Conservation (phyloP, 2,888 invertebrate species). For the Phengaris arion region DNA sequence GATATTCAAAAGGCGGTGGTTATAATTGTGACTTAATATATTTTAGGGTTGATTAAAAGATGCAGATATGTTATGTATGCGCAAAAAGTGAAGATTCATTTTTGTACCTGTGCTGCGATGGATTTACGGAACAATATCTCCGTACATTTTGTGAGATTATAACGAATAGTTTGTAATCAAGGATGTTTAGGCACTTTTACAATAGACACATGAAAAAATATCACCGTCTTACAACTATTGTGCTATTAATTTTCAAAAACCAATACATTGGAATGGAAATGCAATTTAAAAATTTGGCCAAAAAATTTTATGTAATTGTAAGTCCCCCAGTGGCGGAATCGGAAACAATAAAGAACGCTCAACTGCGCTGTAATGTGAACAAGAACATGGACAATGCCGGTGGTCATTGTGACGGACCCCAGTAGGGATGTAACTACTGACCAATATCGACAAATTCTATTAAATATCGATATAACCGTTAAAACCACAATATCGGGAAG, state of each 20-base stretch:
- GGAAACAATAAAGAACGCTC: slow-evolving; percentile 79
- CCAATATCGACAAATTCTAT: slow-evolving; percentile 46
- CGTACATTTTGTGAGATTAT: no score
- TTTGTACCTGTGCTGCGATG: no score
- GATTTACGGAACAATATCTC: no score
- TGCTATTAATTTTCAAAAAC: not conserved
- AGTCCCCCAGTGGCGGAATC: slow-evolving; percentile 72
- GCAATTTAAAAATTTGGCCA: slow-evolving; percentile 52
- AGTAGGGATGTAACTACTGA: slow-evolving; percentile 43
- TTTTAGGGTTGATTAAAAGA: no score
- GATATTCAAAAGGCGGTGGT: no score
- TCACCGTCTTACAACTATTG: no score
- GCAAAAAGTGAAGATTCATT: no score
- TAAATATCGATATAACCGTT: not conserved
- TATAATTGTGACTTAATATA: no score
- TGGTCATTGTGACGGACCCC: slow-evolving; percentile 62
- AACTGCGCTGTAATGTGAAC: slow-evolving; percentile 78
- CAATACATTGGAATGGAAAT: not conserved
- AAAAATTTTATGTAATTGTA: slow-evolving; percentile 61
- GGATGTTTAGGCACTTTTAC: no score
- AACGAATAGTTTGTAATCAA: no score
- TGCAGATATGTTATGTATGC: no score
- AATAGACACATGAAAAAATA: no score
- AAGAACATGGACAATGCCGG: slow-evolving; percentile 73
- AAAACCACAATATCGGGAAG: not conserved